Conservation (phyloP, 2,797 vertebrate genomes). For the Coracias cyanogaster region DNA sequence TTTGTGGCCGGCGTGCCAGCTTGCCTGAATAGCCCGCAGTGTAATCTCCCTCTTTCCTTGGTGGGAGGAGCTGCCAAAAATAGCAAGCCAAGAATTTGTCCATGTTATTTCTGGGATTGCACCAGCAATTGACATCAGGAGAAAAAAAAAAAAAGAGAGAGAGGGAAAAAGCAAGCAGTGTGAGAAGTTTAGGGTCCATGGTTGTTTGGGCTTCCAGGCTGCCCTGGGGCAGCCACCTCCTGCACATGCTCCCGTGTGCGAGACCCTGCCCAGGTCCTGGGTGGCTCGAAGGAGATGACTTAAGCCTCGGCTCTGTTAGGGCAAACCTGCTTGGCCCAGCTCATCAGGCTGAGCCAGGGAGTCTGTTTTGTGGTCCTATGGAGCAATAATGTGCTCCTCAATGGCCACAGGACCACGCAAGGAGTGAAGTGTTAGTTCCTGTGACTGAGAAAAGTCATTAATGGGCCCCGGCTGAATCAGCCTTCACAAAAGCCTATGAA, state of each 20-base stretch:
- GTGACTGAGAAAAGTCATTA: not conserved
- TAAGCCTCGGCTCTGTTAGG: not conserved
- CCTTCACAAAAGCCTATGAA: not conserved
- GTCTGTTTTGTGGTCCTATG: not conserved
- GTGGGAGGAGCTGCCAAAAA: conserved; percentile 72
- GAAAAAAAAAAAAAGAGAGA: not conserved
- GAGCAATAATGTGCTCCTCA: not conserved
- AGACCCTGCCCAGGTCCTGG: not conserved
- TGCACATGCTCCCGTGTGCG: fast-evolving
- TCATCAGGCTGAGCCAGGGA: fast-evolving
- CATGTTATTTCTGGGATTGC: conserved; percentile 72
- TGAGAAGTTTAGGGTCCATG: not conserved
- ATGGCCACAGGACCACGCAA: fast-evolving
- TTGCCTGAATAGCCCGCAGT: conserved; percentile 69
- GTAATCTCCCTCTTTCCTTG: conserved; percentile 46
- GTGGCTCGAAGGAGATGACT: fast-evolving
- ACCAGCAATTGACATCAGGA: conserved; percentile 58
- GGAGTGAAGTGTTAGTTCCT: not conserved
- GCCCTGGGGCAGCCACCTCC: not conserved
- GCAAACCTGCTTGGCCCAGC: not conserved
- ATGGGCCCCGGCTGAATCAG: not conserved
- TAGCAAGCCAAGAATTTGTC: conserved; percentile 70
- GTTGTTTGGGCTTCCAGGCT: not conserved
- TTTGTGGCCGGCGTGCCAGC: conserved; percentile 55
- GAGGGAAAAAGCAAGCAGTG: conserved; percentile 22